These are phyloP conservation scores for Anguilla marmorata DNA, from an alignment of 2,797 vertebrate genomes.

Conservation along the genomic window DNA sequence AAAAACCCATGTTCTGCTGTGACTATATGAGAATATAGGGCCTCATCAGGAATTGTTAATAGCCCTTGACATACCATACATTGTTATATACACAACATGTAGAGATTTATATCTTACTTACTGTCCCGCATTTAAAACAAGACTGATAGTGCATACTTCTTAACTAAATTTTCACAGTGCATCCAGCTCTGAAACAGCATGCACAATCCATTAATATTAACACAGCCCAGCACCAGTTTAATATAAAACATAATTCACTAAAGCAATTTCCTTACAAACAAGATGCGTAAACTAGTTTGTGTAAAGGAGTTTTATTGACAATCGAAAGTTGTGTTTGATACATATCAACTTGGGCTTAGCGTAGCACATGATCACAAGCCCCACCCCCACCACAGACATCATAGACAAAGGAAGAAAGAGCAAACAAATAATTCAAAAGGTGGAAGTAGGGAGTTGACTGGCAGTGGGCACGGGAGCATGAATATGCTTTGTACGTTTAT, in stretches of 20 bases:
- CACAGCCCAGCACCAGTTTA: neutral
- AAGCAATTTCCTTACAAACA: neutral
- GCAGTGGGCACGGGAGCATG: neutral
- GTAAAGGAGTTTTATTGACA: neutral
- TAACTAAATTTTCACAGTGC: neutral
- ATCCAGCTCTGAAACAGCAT: neutral
- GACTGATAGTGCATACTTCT: neutral
- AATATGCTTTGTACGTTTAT: neutral
- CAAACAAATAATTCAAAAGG: neutral
- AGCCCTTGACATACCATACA: neutral
- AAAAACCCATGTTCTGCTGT: neutral
- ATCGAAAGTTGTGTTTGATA: neutral
- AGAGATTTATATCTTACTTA: neutral
- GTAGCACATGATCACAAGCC: neutral
- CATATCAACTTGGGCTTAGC: neutral
- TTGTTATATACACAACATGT: neutral
- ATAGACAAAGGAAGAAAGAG: neutral
- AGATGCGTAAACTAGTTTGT: neutral
- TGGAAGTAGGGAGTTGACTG: neutral
- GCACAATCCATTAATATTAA: conserved; percentile 3
- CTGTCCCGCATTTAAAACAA: neutral
- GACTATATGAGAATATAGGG: neutral
- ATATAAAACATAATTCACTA: neutral
- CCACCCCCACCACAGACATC: neutral
- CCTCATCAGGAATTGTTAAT: neutral